Evolutionary conservation across 2,113 vertebrate genomes (phyloP), one percentile per base, ranked within the genome.

Genomic region (Centropus bengalensis): DNA sequence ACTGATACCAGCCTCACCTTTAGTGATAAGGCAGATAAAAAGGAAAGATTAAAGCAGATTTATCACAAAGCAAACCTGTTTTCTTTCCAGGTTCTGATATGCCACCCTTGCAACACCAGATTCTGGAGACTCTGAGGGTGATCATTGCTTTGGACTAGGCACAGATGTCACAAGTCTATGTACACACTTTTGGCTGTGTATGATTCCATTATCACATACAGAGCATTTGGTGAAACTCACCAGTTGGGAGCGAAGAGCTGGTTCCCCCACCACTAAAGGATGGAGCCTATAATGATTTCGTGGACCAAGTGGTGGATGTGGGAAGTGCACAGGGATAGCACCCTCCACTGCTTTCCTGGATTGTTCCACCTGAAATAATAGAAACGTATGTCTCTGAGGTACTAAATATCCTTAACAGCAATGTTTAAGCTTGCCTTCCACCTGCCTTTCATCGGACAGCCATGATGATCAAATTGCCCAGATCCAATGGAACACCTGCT

Each of bases 231-330:
- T 40, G 27, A 7, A 22, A 98, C 99, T 98, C 94, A 99, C 99
- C 85, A 94, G 95, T 26, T 97, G 97, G 1, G 98, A 97, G 73
- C 90, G 97, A 33, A 98, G 97, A 2, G 97, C 97, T 54, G 94
- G 90, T 24, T 98, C 98, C 74, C 80, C 96, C 32, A 98, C 94
- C 20, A 96, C 95, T 8, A 95, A 80, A 30, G 97, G 96, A 47
- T 90, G 95, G 63, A 81, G 97, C 24, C 96, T 86, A 2, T 62
- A 77, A 10, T 19, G 83, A 33, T 17, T 97, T 88, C 97, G 98
- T 6, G 98, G 98, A 9, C 94, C 94, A 2, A 63, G 73, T 0
- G 99, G 99, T 2, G 99, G 99, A 1, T 82, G 98, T 2, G 99
- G 99, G 64, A 96, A 97, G 38, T 97, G 94, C 75, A 98, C 11